Evolutionary conservation across 2,797 vertebrate genomes (phyloP), one percentile per base, ranked within the genome.

Genomic region (Melopsittacus undulatus): DNA sequence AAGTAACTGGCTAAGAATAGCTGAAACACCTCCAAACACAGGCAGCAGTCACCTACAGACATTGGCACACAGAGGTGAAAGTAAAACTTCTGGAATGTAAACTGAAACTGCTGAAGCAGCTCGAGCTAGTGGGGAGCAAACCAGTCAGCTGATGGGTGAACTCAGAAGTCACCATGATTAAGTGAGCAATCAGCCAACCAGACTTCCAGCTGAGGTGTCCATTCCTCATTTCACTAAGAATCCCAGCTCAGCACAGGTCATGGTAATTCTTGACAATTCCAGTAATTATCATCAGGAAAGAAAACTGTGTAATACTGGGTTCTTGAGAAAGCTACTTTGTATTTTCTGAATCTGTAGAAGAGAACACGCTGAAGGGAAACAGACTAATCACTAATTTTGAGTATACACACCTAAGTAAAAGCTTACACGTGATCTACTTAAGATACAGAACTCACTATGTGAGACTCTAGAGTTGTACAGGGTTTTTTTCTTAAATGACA

Each of bases 91-190:
- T 13, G 5, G 40, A 64, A 61, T 6, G 48, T 1, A 5, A 63
- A 30, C 17, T 20, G 36, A 32, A 80, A 6, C 13, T n/a, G 8
- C 51, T 75, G 90, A 82, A 61, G 42, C n/a, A 82, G 78, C 74
- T 87, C 38, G 45, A 10, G 2, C 1, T 4, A 17, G 13, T 4
- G 29, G 10, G 45, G 26, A 85, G 42, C 13, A 85, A 30, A 20
- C 1, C 5, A 51, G 17, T 6, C 38, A 40, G 45, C 13, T 11
- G 40, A 10, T 8, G 12, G 8, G 5, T 5, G 40, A 54, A 45
- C 21, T 51, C 30, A 51, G 56, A 46, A n/a, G 66, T 40, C 1
- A 0, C 4, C 0, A 6, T 11, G 36, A 38, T 32, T 63, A 76
- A 83, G 56, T 12, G 12, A 14, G 36, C 15, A 52, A 29, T 9